These are phyloP conservation scores for Rhamnusium bicolor DNA, from an alignment of 2,888 invertebrate genomes.

Conservation along the genomic window DNA sequence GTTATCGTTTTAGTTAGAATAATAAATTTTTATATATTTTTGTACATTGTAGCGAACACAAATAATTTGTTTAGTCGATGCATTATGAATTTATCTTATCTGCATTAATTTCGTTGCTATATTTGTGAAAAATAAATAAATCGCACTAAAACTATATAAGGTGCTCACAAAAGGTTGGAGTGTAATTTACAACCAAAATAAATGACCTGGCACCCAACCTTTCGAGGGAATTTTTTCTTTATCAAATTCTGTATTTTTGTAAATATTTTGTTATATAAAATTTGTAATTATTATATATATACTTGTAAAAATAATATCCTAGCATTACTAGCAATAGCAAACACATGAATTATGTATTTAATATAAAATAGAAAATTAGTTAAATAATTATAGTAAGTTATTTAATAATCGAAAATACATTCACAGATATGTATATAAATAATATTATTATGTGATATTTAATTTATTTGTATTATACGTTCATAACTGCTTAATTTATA, in stretches of 20 bases:
- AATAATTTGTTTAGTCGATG: neutral
- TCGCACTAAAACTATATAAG: too few species aligned
- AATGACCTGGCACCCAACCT: too few species aligned
- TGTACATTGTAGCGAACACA: neutral
- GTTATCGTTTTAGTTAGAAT: neutral
- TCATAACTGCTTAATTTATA: constrained; percentile 12
- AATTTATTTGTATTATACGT: constrained; percentile 44
- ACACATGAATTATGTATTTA: neutral
- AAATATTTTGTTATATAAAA: constrained; percentile 13
- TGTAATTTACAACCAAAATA: neutral
- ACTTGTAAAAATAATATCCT: neutral
- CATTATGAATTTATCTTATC: neutral
- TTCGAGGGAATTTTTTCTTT: neutral
- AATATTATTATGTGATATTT: constrained; percentile 46
- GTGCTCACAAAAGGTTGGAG: too few species aligned
- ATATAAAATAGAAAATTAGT: neutral
- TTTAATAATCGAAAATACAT: neutral
- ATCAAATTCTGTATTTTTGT: neutral
- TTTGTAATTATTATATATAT: constrained; percentile 23
- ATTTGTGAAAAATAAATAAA: too few species aligned
- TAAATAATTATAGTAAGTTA: neutral
- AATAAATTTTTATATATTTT: neutral
- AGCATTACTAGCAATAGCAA: neutral
- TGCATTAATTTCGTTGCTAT: too few species aligned
- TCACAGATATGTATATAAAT: constrained; percentile 14